These are phyloP conservation scores for Epinotia nisella DNA, from an alignment of 2,888 invertebrate species.

Conservation along the genomic window DNA sequence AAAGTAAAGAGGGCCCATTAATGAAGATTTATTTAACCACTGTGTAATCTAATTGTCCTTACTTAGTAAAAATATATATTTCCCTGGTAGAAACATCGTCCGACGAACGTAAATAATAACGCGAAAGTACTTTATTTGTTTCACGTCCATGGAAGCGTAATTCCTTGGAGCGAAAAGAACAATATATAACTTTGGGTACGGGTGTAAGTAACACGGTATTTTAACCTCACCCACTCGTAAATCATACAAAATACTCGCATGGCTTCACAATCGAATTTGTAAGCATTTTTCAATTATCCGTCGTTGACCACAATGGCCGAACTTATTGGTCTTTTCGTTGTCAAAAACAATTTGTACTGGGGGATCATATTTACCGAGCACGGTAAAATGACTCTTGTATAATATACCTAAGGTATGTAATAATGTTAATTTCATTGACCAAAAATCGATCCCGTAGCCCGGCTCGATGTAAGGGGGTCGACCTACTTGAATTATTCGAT, in stretches of 20 bases:
- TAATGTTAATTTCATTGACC: constrained; percentile 46
- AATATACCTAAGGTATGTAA: constrained; percentile 44
- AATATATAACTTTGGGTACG: constrained; percentile 59
- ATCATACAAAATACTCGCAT: constrained; percentile 74
- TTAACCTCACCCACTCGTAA: constrained; percentile 70
- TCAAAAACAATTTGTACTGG: constrained; percentile 73
- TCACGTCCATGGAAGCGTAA: constrained; percentile 34
- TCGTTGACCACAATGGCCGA: constrained; percentile 80
- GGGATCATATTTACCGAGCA: constrained; percentile 52
- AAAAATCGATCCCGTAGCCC: constrained; percentile 60
- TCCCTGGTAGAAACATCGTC: neutral
- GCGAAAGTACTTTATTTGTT: constrained; percentile 31
- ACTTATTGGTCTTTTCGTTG: constrained; percentile 75
- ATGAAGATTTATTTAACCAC: constrained; percentile 30
- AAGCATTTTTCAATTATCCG: constrained; percentile 82
- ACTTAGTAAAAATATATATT: neutral
- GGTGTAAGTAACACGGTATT: constrained; percentile 60
- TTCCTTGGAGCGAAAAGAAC: constrained; percentile 48
- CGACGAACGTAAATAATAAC: constrained; percentile 2
- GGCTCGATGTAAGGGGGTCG: constrained; percentile 63
- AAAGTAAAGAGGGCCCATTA: constrained; percentile 5
- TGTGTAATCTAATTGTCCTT: constrained; percentile 4
- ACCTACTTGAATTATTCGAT: constrained; percentile 70
- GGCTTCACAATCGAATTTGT: constrained; percentile 79
- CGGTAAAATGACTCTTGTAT: constrained; percentile 50